A percentile compares a stretch with the other conserved stretches of the same genome.
These are phyloP conservation scores for Charadrius vociferus DNA, from an alignment of 2,113 vertebrate genomes.

Conservation along the genomic window DNA sequence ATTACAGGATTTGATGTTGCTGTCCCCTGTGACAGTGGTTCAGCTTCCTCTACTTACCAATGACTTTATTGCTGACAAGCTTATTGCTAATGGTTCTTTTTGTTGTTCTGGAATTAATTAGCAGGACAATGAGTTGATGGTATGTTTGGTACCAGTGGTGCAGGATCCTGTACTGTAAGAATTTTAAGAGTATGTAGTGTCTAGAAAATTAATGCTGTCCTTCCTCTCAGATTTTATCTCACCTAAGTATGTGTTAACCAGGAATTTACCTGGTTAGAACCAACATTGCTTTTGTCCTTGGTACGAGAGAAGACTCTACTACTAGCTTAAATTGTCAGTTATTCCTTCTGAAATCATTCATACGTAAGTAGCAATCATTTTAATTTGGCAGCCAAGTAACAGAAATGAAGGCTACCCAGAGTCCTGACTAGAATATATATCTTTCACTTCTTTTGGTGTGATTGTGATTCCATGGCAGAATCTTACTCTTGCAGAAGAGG, in stretches of 20 bases:
- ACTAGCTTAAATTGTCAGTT: neutral
- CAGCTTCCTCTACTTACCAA: neutral
- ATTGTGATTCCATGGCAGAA: neutral
- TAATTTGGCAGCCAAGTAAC: neutral
- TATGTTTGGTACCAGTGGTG: neutral
- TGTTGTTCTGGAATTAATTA: neutral
- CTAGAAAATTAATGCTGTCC: neutral
- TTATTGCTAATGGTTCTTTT: neutral
- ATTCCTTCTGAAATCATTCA: neutral
- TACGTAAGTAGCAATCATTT: neutral
- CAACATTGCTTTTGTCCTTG: neutral
- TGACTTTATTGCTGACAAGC: neutral
- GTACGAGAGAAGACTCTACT: neutral
- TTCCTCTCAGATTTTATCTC: neutral
- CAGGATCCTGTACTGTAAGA: neutral
- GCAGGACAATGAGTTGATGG: neutral
- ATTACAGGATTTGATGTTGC: neutral
- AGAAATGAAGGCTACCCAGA: neutral
- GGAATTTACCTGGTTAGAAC: neutral
- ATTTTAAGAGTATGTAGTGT: neutral
- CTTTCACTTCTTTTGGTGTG: neutral
- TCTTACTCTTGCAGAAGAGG: neutral
- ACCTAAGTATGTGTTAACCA: neutral
- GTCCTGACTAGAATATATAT: neutral
- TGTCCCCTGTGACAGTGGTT: neutral